Conservation (phyloP, 2,888 invertebrate genomes). For the Tipula vernalis region DNA sequence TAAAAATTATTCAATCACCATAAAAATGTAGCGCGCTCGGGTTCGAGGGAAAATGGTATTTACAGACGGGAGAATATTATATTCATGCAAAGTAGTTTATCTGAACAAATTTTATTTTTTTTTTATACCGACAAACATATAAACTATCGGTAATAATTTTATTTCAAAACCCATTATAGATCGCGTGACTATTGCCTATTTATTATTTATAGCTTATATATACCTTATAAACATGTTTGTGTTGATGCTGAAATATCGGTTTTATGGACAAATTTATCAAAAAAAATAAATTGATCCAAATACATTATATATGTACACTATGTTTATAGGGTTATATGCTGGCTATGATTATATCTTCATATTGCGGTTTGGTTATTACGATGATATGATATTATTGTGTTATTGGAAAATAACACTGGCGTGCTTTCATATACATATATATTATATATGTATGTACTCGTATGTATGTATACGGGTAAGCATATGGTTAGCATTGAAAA, state of each 20-base stretch:
- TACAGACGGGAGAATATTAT: no score
- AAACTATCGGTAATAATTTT: neutral
- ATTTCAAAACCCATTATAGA: neutral
- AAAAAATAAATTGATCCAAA: no score
- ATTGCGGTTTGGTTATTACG: no score
- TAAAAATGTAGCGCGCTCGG: neutral
- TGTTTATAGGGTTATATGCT: no score
- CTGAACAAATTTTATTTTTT: neutral
- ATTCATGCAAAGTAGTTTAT: neutral
- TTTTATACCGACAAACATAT: neutral
- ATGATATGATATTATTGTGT: no score
- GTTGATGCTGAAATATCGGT: neutral
- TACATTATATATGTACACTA: no score
- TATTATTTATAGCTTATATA: neutral
- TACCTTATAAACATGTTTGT: neutral
- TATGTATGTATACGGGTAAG: no score
- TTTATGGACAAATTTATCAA: neutral
- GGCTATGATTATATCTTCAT: no score
- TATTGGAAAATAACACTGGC: no score
- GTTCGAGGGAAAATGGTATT: neutral
- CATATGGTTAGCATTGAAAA: no score
- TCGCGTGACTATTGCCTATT: neutral
- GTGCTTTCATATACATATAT: no score
- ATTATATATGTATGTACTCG: no score
- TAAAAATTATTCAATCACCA: neutral